Evolutionary conservation across 2,888 invertebrate genomes (phyloP).

Genomic region (Drosophila mercatorum): DNA sequence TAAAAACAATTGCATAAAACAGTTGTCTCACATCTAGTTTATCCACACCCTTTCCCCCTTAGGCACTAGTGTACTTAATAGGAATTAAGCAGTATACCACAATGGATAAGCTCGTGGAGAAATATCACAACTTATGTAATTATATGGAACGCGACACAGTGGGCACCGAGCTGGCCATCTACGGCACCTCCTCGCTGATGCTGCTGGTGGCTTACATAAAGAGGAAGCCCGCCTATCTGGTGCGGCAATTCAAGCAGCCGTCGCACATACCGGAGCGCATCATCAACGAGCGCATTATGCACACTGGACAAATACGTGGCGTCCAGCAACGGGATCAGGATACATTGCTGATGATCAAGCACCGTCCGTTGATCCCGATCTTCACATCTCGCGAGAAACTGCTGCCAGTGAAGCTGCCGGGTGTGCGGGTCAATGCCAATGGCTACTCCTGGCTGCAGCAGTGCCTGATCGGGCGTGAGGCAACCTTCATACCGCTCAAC

Average conservation of each 20-base stretch:
- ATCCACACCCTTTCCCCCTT: slow-evolving; percentile 16
- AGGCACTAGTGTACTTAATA: slow-evolving; percentile 62
- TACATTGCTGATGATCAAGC: slow-evolving; percentile 77
- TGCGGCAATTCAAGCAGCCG: slow-evolving; percentile 81
- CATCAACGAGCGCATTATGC: slow-evolving; percentile 80
- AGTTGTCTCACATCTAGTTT: slow-evolving; percentile 41
- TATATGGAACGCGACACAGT: slow-evolving; percentile 78
- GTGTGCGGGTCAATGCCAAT: slow-evolving; percentile 82
- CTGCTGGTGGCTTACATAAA: slow-evolving; percentile 76
- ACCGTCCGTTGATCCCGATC: slow-evolving; percentile 75
- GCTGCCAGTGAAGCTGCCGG: slow-evolving; percentile 81
- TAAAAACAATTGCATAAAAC: slow-evolving; percentile 56
- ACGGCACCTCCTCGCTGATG: slow-evolving; percentile 79
- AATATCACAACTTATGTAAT: slow-evolving; percentile 80
- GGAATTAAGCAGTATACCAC: slow-evolving; percentile 12
- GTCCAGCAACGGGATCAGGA: slow-evolving; percentile 77
- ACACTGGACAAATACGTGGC: slow-evolving; percentile 74
- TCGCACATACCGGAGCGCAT: slow-evolving; percentile 80
- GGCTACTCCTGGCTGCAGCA: slow-evolving; percentile 85
- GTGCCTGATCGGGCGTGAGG: slow-evolving; percentile 83
- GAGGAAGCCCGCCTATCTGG: slow-evolving; percentile 77
- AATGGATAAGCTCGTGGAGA: slow-evolving; percentile 69
- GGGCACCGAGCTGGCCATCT: slow-evolving; percentile 74
- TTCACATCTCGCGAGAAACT: slow-evolving; percentile 73
- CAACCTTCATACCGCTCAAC: slow-evolving; percentile 85